Evolutionary conservation across 2,797 vertebrate species (phyloP).

Genomic region (Lithobates sylvaticus): DNA sequence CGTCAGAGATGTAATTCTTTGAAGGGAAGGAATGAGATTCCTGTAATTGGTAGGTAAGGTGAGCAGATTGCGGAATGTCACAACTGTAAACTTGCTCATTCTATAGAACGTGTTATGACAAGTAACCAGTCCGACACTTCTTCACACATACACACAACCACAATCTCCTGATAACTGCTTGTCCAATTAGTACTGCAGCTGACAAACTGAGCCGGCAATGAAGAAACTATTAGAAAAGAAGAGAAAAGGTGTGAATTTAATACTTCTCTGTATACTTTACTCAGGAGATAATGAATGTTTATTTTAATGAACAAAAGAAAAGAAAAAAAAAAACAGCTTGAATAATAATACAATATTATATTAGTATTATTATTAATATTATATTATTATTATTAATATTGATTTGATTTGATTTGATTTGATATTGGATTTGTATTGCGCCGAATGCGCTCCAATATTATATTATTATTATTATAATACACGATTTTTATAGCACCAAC

Average conservation of each 20-base stretch:
- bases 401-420: too few relatives aligned
- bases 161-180: background rate
- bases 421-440: too few relatives aligned
- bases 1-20: background rate
- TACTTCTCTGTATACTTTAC: background rate
- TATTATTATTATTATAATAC: too few relatives aligned
- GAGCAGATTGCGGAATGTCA: conserved; percentile 26
- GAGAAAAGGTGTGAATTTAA: background rate
- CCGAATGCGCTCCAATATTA: too few relatives aligned
- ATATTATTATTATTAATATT: too few relatives aligned
- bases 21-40: background rate
- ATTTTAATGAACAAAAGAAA: background rate
- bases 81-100: conserved; percentile 10
- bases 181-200: conserved; percentile 4
- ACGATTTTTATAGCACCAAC: too few relatives aligned
- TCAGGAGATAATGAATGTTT: background rate
- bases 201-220: background rate
- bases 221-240: background rate
- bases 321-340: too few relatives aligned
- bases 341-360: too few relatives aligned
- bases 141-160: background rate
- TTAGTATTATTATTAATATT: too few relatives aligned
- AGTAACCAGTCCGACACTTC: background rate
- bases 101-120: background rate
- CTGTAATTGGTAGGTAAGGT: conserved; percentile 7